Conservation (phyloP, 2,797 vertebrate species). For the Paedocypris micromegethes region DNA sequence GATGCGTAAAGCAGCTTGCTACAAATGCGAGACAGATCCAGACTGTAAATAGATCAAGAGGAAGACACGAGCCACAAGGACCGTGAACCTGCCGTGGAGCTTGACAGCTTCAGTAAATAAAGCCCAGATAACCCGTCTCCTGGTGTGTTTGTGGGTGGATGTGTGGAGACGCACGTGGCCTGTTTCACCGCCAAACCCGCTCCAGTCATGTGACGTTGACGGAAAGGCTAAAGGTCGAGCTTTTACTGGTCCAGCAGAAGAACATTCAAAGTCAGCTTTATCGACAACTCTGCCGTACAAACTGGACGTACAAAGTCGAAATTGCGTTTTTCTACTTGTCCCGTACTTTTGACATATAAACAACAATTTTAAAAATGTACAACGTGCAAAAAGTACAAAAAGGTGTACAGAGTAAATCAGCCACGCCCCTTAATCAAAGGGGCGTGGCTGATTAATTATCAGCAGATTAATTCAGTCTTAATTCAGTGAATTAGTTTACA, state of each 20-base stretch:
- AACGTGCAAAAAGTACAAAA: too few species aligned
- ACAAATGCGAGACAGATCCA: slow-evolving; percentile 9
- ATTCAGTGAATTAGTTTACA: too few species aligned
- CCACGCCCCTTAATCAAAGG: too few species aligned
- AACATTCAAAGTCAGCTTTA: too few species aligned
- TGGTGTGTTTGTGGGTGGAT: slow-evolving; percentile 9
- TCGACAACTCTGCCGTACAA: too few species aligned
- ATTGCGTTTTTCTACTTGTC: too few species aligned
- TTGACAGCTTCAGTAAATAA: slow-evolving; percentile 32
- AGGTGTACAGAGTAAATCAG: too few species aligned
- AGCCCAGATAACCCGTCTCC: not conserved
- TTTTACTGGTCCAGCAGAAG: not conserved
- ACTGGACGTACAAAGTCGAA: too few species aligned
- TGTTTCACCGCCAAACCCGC: not conserved
- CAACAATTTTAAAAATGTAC: too few species aligned
- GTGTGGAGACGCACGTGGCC: not conserved
- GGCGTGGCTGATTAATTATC: too few species aligned
- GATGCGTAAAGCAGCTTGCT: slow-evolving; percentile 9
- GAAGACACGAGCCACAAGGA: slow-evolving; percentile 13
- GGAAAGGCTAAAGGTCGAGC: not conserved
- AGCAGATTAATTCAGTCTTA: too few species aligned
- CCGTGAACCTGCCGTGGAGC: slow-evolving; percentile 14
- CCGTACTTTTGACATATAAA: too few species aligned
- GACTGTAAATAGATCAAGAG: slow-evolving; percentile 14
- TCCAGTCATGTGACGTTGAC: slow-evolving; percentile 12